Percentiles rank a stretch among this genome's conserved stretches.
These are phyloP conservation scores for Trichonephila inaurata DNA, from an alignment of 1,140 invertebrate species.

Conservation along the genomic window DNA sequence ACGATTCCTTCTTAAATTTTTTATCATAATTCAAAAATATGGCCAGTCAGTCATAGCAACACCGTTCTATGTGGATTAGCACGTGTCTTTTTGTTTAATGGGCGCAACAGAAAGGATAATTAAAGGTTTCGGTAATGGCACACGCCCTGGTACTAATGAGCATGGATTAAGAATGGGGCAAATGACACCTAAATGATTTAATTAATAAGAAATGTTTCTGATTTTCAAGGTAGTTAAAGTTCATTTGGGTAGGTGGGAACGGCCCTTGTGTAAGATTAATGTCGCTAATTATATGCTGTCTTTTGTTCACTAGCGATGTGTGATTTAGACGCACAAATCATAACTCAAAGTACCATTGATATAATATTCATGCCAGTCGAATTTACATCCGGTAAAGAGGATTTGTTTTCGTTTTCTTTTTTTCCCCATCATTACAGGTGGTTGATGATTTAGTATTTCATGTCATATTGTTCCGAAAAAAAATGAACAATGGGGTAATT, in stretches of 20 bases:
- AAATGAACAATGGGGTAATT: not conserved
- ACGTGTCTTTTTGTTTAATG: slow-evolving; percentile 20
- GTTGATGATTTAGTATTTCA: not conserved
- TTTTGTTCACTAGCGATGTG: not conserved
- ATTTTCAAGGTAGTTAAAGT: slow-evolving; percentile 45
- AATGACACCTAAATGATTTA: slow-evolving; percentile 54
- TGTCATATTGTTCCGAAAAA: not conserved
- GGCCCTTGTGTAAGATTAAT: not conserved
- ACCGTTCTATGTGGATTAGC: not conserved
- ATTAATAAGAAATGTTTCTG: slow-evolving; percentile 47
- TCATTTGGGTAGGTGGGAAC: slow-evolving; percentile 29
- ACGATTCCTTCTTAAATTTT: not conserved
- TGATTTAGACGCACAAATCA: not conserved
- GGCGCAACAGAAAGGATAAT: not conserved
- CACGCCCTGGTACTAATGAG: slow-evolving; percentile 43
- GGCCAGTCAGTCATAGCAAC: not conserved
- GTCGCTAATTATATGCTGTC: slow-evolving; percentile 4
- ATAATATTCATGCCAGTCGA: not conserved
- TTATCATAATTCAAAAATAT: not conserved
- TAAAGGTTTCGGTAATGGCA: not conserved
- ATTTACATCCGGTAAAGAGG: not conserved
- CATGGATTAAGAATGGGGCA: slow-evolving; percentile 11
- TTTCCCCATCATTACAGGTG: not conserved
- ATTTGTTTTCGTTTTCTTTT: not conserved
- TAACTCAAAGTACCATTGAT: not conserved